Evolutionary conservation across 2,797 vertebrate genomes (phyloP).

Genomic region (Chaetodon trifasciatus): DNA sequence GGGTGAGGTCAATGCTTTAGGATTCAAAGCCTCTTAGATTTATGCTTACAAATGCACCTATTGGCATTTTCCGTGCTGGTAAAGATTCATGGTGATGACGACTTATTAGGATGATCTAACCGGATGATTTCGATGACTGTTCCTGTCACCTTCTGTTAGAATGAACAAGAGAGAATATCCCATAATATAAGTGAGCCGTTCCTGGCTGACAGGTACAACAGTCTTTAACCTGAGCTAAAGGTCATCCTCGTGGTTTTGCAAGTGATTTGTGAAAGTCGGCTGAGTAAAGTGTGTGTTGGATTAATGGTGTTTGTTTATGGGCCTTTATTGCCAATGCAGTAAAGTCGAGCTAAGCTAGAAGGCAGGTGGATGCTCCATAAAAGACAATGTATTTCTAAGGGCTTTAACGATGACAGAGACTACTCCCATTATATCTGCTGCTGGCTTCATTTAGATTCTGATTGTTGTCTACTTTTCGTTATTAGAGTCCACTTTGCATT

Average conservation of each 20-base stretch:
- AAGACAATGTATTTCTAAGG: conserved; percentile 6
- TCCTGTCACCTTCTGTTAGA: not conserved
- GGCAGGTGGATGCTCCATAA: not conserved
- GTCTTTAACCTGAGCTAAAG: not conserved
- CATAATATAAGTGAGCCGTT: not conserved
- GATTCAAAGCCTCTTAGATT: conserved; percentile 14
- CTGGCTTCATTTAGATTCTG: not conserved
- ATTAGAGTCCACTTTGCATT: not conserved
- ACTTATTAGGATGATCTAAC: not conserved
- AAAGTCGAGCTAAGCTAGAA: conserved; percentile 1
- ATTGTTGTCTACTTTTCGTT: not conserved
- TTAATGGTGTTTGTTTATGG: conserved; percentile 36
- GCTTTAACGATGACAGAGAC: conserved; percentile 4
- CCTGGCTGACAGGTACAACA: not conserved
- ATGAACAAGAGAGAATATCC: not conserved
- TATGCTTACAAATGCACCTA: not conserved
- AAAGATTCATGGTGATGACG: not conserved
- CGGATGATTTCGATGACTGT: not conserved
- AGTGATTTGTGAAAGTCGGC: conserved; percentile 32
- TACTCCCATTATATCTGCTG: not conserved
- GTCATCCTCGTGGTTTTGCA: not conserved
- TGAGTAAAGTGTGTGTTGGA: not conserved
- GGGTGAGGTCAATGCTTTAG: conserved; percentile 4
- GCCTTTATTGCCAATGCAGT: conserved; percentile 23
- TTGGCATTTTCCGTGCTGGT: not conserved